A percentile compares a stretch with the other conserved stretches of the same genome.
Conservation (phyloP, 2,797 vertebrate genomes). For the Octomys mimax region DNA sequence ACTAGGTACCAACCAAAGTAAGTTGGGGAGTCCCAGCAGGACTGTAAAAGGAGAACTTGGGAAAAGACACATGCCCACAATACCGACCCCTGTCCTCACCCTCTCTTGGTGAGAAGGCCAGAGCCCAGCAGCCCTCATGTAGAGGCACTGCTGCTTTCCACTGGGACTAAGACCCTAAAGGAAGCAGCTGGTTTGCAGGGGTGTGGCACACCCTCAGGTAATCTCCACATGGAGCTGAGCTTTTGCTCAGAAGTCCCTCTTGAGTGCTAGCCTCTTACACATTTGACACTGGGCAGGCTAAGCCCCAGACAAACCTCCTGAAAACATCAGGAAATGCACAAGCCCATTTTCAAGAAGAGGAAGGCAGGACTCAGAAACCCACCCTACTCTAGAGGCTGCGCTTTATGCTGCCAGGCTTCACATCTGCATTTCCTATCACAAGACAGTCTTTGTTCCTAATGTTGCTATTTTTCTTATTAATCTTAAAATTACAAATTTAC, state of each 20-base stretch:
- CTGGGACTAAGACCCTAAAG: background rate
- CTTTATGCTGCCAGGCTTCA: background rate
- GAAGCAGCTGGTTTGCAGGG: slow-evolving; percentile 11
- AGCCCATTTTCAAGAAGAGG: background rate
- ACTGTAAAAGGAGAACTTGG: slow-evolving; percentile 75
- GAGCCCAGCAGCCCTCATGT: slow-evolving; percentile 57
- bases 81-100: slow-evolving; percentile 56
- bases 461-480: background rate
- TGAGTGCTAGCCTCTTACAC: no score
- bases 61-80: slow-evolving; percentile 42
- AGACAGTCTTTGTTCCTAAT: background rate
- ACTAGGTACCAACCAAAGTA: slow-evolving; percentile 84
- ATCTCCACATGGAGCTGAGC: background rate
- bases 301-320: background rate
- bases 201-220: background rate
- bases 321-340: background rate
- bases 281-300: background rate
- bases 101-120: slow-evolving; percentile 29
- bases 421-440: background rate
- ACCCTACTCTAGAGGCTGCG: background rate
- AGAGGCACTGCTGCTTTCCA: slow-evolving; percentile 14
- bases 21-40: slow-evolving; percentile 79
- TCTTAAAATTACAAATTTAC: slow-evolving; percentile 1
- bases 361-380: background rate
- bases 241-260: background rate